phyloP scores from a whole-genome alignment of 2,113 vertebrate species.

The Neodon shergylaensis region DNA sequence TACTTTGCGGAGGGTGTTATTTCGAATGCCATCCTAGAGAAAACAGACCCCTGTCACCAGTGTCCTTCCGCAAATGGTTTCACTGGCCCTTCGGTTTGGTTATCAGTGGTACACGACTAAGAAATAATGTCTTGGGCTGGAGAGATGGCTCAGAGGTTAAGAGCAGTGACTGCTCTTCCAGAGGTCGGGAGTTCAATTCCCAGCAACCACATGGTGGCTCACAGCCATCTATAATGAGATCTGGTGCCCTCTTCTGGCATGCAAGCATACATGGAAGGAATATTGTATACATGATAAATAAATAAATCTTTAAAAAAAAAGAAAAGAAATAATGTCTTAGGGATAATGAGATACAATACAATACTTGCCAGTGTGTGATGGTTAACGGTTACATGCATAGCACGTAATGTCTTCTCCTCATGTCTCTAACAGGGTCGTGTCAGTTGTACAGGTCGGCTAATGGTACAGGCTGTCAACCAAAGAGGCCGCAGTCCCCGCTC shows the following conservation, averaged over 20 bases:
- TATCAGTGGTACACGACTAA: no score
- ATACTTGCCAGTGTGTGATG: not conserved
- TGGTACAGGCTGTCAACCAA: slow-evolving; percentile 99
- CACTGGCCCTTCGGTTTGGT: not conserved
- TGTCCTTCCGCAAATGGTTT: not conserved
- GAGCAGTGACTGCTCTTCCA: no score
- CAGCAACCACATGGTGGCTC: no score
- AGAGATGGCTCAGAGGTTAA: no score
- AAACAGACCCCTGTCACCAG: not conserved
- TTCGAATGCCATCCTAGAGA: not conserved
- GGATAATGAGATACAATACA: not conserved
- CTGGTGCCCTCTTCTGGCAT: no score
- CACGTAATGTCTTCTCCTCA: not conserved
- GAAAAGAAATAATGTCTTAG: not conserved
- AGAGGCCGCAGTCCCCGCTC: slow-evolving; percentile 94
- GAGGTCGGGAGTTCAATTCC: no score
- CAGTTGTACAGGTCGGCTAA: slow-evolving; percentile 97
- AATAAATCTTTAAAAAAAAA: no score
- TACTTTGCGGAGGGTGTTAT: not conserved
- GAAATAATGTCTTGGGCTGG: not conserved
- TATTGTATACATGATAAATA: no score
- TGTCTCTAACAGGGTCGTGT: slow-evolving; percentile 90
- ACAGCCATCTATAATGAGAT: no score
- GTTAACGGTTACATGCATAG: not conserved
- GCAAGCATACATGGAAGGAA: no score